Conservation (phyloP, 2,888 invertebrate genomes). For the Venusia cambrica region DNA sequence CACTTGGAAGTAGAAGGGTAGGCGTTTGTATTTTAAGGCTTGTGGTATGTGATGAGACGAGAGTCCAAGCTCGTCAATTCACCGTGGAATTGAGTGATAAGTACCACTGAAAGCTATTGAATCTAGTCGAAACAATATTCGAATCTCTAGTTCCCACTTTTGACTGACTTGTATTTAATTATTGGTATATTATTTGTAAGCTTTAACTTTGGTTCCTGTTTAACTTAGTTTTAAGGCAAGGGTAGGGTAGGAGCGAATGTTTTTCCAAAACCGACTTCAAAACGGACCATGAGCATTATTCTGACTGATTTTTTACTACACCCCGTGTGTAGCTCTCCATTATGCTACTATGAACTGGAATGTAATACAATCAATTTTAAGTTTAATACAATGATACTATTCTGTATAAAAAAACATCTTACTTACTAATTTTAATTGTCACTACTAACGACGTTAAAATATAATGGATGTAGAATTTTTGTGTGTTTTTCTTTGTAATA, state of each 20-base stretch:
- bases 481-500: constrained; percentile 57
- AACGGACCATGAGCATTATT: constrained; percentile 39
- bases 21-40: constrained; percentile 9
- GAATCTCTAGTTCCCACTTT: constrained; percentile 29
- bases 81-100: constrained; percentile 4
- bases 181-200: constrained; percentile 42
- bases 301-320: constrained; percentile 69
- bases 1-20: neutral
- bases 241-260: constrained; percentile 33
- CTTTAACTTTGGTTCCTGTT: constrained; percentile 44
- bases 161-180: constrained; percentile 44
- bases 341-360: constrained; percentile 13
- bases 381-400: constrained; percentile 45
- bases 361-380: constrained; percentile 36
- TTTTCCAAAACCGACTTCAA: constrained; percentile 49
- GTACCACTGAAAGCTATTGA: constrained; percentile 26
- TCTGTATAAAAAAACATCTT: constrained; percentile 58
- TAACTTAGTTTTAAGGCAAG: constrained; percentile 55
- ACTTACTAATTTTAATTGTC: constrained; percentile 70
- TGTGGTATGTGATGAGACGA: constrained; percentile 6
- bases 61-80: neutral
- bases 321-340: constrained; percentile 12
- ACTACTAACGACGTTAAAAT: constrained; percentile 71
- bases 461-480: constrained; percentile 77
- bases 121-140: constrained; percentile 36